Base-by-base conservation (phyloP, 1,140 invertebrate species). In the Theocolax elegans region DNA sequence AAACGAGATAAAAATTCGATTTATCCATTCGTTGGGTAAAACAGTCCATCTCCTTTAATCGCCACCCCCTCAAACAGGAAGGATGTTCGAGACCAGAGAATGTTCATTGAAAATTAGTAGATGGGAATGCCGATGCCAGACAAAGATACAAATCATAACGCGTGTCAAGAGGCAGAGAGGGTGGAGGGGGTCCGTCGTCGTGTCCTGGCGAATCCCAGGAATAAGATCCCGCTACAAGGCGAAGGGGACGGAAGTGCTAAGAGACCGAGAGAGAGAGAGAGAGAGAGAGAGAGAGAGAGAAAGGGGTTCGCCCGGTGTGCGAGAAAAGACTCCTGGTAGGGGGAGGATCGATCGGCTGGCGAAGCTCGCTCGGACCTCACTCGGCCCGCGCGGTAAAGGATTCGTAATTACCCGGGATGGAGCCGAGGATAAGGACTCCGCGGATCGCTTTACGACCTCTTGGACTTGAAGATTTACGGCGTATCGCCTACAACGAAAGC, bases 381-480 rank as follows among this genome's bases (percentile, higher is more conserved):
- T 72, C 70, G 60, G 25, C 56, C 48, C 9, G 7, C 17, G 29
- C 27, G 67, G 71, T 72, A 80, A 81, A 81, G 79, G 78, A 77
- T 83, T 82, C 75, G 80, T 81, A 81, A 84, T 84, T 83, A 82
- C 77, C 76, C 73, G 69, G 72, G 51, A 53, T 29, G 51, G 19
- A 53, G n/a, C 58, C 17, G 29, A 51, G 71, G 67, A 75, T 78
- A 80, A 79, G 74, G 75, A 78, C 78, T 74, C 73, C 77, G 79
- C 76, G 68, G 75, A 74, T 77, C 76, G 79, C 77, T 82, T 83
- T 83, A 82, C 77, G 79, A 79, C 71, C 76, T 79, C 80, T 79
- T 76, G 77, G 75, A 79, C 78, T 72, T 67, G 29, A 74, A 77
- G 72, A 83, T 81, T 81, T 83, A 83, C 79, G 79, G 80, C 75